phyloP scores from a whole-genome alignment of 2,888 invertebrate genomes.

The Ditula angustiorana region DNA sequence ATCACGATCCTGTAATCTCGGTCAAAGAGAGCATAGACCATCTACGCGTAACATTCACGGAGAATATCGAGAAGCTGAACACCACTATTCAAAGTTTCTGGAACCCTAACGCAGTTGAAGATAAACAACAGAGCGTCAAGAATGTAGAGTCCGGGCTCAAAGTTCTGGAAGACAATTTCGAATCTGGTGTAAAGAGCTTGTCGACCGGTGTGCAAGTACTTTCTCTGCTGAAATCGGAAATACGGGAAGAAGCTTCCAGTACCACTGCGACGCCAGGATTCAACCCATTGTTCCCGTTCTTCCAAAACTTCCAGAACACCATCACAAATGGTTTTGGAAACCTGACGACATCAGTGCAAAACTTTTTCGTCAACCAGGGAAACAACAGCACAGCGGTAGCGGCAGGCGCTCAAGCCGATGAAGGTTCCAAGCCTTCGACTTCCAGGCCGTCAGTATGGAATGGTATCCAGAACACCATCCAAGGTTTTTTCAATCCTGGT shows the following conservation, averaged over 20 bases:
- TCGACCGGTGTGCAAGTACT: constrained; percentile 62
- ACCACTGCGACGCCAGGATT: constrained; percentile 31
- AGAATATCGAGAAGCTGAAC: constrained; percentile 66
- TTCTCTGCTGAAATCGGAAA: constrained; percentile 56
- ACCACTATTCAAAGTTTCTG: constrained; percentile 59
- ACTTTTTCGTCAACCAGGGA: constrained; percentile 40
- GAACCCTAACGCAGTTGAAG: constrained; percentile 47
- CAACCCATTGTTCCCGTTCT: constrained; percentile 35
- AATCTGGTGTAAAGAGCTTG: constrained; percentile 61
- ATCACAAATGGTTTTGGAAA: constrained; percentile 47
- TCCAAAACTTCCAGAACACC: constrained; percentile 46
- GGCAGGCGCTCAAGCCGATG: constrained; percentile 48
- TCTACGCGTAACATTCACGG: constrained; percentile 60
- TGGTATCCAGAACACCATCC: constrained; percentile 47
- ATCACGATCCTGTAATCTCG: constrained; percentile 58
- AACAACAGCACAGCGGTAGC: constrained; percentile 36
- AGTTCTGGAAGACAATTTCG: constrained; percentile 63
- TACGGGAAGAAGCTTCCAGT: constrained; percentile 38
- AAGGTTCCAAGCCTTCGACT: constrained; percentile 30
- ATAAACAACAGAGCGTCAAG: constrained; percentile 49
- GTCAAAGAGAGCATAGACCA: constrained; percentile 62
- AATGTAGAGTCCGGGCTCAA: constrained; percentile 54
- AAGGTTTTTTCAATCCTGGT: constrained; percentile 47
- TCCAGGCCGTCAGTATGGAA: constrained; percentile 46
- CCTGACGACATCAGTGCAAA: constrained; percentile 44